Evolutionary conservation across 2,797 vertebrate species (phyloP).

Genomic region (Phrynocephalus guinanensis): DNA sequence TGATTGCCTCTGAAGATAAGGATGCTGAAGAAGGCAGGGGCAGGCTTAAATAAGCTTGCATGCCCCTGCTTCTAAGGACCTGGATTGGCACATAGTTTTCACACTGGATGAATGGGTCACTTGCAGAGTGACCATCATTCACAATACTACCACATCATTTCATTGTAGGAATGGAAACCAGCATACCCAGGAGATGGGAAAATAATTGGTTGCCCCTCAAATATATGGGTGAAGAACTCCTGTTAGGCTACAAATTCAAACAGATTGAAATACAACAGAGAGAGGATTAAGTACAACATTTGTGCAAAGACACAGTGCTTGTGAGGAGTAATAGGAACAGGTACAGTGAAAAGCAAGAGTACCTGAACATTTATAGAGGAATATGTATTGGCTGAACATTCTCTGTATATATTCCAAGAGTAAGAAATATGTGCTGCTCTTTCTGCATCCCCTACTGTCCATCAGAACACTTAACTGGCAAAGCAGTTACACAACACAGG

Average conservation of each 20-base stretch:
- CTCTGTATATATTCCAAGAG: background rate
- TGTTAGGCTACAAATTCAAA: background rate
- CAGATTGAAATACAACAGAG: no score
- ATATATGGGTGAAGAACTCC: no score
- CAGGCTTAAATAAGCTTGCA: no score
- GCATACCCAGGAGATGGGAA: background rate
- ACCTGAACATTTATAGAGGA: background rate
- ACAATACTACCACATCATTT: no score
- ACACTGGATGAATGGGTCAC: no score
- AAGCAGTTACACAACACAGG: background rate
- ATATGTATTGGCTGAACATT: background rate
- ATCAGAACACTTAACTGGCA: background rate
- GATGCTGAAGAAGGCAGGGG: no score
- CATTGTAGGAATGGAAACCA: no score
- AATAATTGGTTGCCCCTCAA: no score
- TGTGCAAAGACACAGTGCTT: background rate
- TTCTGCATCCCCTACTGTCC: background rate
- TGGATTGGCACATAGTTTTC: no score
- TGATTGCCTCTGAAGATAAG: no score
- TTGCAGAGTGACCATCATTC: no score
- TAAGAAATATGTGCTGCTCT: background rate
- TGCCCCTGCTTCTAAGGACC: no score
- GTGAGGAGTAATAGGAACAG: background rate
- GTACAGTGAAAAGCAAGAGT: background rate
- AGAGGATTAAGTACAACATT: background rate